Conservation (phyloP, 92 coral and sea anemone genomes). For the Epizoanthus rinbou region DNA sequence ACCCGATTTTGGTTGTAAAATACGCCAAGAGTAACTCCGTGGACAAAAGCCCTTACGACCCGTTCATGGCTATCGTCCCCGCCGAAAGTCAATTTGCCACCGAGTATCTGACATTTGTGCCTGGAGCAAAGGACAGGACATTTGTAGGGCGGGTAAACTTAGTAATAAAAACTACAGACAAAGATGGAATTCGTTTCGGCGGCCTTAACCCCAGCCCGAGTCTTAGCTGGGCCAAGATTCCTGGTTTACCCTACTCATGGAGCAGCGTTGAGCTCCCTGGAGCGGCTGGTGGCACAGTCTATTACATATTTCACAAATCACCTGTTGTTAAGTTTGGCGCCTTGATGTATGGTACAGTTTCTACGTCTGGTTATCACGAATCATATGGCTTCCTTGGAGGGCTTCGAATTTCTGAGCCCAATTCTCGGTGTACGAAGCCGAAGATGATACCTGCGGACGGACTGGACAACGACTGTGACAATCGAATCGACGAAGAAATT, state of each 20-base stretch:
- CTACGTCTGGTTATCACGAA: slow-evolving; percentile 26
- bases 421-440: slow-evolving; percentile 43
- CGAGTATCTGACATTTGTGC: slow-evolving; percentile 72
- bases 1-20: slow-evolving; percentile 79
- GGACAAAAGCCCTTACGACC: slow-evolving; percentile 46
- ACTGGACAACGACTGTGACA: slow-evolving; percentile 90
- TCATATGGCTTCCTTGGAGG: slow-evolving; percentile 83
- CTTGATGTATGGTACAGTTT: slow-evolving; percentile 66
- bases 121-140: slow-evolving; percentile 20
- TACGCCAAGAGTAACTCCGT: slow-evolving; percentile 57
- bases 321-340: slow-evolving; percentile 71
- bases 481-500: slow-evolving; percentile 81
- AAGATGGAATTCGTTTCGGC: slow-evolving; percentile 49
- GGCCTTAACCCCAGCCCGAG: slow-evolving; percentile 26
- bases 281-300: slow-evolving; percentile 28
- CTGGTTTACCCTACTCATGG: slow-evolving; percentile 53
- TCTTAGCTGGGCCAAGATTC: slow-evolving; percentile 50
- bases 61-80: slow-evolving; percentile 80
- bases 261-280: slow-evolving; percentile 49
- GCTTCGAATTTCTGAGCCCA: slow-evolving; percentile 44
- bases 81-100: slow-evolving; percentile 68
- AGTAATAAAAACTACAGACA: slow-evolving; percentile 49
- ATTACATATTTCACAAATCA: slow-evolving; percentile 69
- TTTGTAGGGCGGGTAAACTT: slow-evolving; percentile 52
- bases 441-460: slow-evolving; percentile 69